Evolutionary conservation across 92 coral and sea anemone species (phyloP).

Genomic region (Epizoanthus scotinus): DNA sequence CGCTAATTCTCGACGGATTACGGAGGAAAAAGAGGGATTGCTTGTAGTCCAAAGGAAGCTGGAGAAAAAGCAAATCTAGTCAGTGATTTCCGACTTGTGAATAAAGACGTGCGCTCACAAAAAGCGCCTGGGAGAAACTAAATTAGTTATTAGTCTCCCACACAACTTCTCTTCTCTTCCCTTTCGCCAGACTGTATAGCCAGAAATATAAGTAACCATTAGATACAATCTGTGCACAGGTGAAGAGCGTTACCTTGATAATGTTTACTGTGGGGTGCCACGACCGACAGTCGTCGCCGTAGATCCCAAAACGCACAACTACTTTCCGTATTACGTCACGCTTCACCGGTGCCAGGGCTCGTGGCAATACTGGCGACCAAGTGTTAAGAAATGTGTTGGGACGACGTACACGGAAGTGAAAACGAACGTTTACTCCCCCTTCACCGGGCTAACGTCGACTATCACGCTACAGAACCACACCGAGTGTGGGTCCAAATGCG

Average conservation of each 20-base stretch:
- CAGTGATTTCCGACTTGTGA: too few relatives aligned
- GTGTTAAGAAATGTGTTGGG: constrained; percentile 32
- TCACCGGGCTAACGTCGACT: not conserved
- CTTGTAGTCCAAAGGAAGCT: too few relatives aligned
- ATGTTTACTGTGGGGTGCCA: constrained; percentile 35
- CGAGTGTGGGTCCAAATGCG: constrained; percentile 52
- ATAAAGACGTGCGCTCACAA: too few relatives aligned
- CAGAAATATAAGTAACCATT: too few relatives aligned
- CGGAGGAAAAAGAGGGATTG: too few relatives aligned
- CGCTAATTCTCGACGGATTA: too few relatives aligned
- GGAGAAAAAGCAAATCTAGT: too few relatives aligned
- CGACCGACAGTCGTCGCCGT: constrained; percentile 56
- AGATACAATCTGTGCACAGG: not conserved
- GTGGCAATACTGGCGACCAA: constrained; percentile 33
- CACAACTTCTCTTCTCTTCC: too few relatives aligned
- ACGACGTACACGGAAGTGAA: constrained; percentile 41
- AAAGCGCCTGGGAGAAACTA: too few relatives aligned
- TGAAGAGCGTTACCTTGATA: constrained; percentile 14
- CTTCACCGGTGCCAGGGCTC: constrained; percentile 69
- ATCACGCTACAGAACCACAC: constrained; percentile 60
- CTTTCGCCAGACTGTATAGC: too few relatives aligned
- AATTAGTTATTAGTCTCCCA: too few relatives aligned
- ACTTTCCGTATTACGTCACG: constrained; percentile 55
- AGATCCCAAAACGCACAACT: constrained; percentile 27
- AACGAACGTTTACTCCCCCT: constrained; percentile 29